phyloP scores from a whole-genome alignment of 2,797 vertebrate species.

The Sebastes baramenuke region DNA sequence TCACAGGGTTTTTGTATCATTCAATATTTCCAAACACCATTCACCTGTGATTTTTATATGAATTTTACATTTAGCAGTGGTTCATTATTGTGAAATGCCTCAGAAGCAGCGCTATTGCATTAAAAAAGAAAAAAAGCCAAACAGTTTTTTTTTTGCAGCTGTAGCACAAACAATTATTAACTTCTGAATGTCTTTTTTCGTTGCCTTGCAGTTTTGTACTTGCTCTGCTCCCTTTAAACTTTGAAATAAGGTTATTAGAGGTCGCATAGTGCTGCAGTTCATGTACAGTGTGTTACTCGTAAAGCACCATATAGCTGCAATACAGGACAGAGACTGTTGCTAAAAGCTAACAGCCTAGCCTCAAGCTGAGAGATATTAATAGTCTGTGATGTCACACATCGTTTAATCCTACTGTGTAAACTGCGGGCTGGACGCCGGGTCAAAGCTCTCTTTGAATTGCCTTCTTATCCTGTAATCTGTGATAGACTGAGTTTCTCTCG shows the following conservation, averaged over 20 bases:
- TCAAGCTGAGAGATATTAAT: slow-evolving; percentile 58
- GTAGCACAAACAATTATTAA: slow-evolving; percentile 67
- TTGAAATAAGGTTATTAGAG: slow-evolving; percentile 51
- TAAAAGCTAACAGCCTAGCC: slow-evolving; percentile 67
- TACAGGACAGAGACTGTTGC: slow-evolving; percentile 80
- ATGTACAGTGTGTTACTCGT: slow-evolving; percentile 59
- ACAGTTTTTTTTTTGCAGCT: slow-evolving; percentile 22
- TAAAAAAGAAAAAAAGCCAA: slow-evolving; percentile 2
- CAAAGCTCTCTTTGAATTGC: slow-evolving; percentile 37
- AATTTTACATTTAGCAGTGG: slow-evolving; percentile 60
- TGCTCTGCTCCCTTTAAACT: slow-evolving; percentile 69
- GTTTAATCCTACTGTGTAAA: slow-evolving; percentile 57
- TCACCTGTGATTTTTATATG: slow-evolving; percentile 64
- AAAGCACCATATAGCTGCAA: slow-evolving; percentile 72
- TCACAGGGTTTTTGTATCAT: slow-evolving; percentile 58
- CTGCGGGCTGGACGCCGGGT: slow-evolving; percentile 42
- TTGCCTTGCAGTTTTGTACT: slow-evolving; percentile 76
- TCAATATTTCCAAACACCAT: slow-evolving; percentile 28
- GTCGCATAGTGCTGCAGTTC: slow-evolving; percentile 52
- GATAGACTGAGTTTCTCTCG: slow-evolving; percentile 45
- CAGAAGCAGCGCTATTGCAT: slow-evolving; percentile 44
- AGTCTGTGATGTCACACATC: slow-evolving; percentile 62
- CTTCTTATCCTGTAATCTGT: slow-evolving; percentile 51
- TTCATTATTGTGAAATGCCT: slow-evolving; percentile 62
- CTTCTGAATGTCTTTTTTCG: slow-evolving; percentile 75